These are phyloP conservation scores for Margarornis squamiger DNA, from an alignment of 2,797 vertebrate genomes.

Conservation along the genomic window DNA sequence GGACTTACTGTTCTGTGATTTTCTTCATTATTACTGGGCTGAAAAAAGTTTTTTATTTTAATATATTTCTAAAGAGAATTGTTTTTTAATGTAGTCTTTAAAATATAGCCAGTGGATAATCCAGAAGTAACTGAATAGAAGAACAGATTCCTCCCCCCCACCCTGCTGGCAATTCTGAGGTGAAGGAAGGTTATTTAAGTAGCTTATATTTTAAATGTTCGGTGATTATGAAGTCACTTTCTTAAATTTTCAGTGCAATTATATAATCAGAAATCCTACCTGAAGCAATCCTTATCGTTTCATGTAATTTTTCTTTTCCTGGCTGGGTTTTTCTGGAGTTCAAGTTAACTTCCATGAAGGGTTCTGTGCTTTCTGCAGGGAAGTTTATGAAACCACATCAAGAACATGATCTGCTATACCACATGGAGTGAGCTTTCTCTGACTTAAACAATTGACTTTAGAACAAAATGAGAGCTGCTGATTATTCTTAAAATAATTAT, in stretches of 20 bases:
- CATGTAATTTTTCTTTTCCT: neutral
- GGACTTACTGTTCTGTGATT: neutral
- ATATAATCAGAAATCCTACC: neutral
- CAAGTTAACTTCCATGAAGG: neutral
- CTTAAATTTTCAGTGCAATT: neutral
- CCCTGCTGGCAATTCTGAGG: neutral
- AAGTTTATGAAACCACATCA: neutral
- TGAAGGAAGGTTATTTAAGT: conserved; percentile 2
- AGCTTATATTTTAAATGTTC: conserved; percentile 17
- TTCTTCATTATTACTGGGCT: neutral
- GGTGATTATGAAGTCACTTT: neutral
- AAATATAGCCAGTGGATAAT: neutral
- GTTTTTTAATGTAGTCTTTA: neutral
- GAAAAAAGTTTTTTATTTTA: neutral
- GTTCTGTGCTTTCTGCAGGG: neutral
- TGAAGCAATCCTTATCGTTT: neutral
- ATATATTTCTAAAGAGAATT: neutral
- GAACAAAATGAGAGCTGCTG: neutral
- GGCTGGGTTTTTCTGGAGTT: neutral
- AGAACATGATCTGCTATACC: neutral
- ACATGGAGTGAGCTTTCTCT: neutral
- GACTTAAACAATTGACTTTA: neutral
- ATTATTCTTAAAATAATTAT: neutral
- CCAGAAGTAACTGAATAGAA: neutral
- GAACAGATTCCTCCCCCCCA: neutral